Evolutionary conservation across 2,797 vertebrate species (phyloP), one percentile per base, ranked within the genome.

Genomic region (Coregonus suidteri): DNA sequence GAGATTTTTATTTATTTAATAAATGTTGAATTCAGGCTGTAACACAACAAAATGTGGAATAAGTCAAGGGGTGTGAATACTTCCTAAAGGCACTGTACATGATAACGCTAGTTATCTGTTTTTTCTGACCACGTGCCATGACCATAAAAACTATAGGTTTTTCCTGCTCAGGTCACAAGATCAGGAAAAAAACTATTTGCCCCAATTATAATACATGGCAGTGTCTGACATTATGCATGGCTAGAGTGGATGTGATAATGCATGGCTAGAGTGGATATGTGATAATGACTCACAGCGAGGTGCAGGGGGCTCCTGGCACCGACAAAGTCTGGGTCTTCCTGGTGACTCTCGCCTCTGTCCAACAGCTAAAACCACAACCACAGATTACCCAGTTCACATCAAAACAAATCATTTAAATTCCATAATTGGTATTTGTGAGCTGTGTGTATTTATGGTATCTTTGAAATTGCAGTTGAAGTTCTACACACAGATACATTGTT

Each of bases 231-330:
- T 54, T n/a, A 25, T 18, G 53, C n/a, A 16, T 62, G 14, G 11
- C 20, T 11, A 53, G 52, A 56, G 18, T 56, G 53, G 31, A 16
- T 35, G 34, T 4, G 34, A 62, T 35, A 41, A 25, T n/a, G 53
- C 11, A 7, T 62, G 14, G 11, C 20, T 13, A 31, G 51, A 31
- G 47, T 67, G 56, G 18, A 56, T 20, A 56, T 56, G 68, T n/a
- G 66, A 64, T 67, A 66, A 53, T 64, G 34, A 93, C 97, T 97
- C 91, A 99, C 98, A 73, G 98, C 98, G 76, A 99, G 94, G 84
- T 99, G 98, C 82, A 99, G 93, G 0, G 98, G 98, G 86, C 98
- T 98, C 91, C 95, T 94, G 14, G 94, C 93, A 75, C 90, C 89
- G 59, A 76, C 82, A 41, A 94, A 93, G 65, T 96, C 94, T 0